A percentile compares a stretch with the other conserved stretches of the same genome.
phyloP scores from a whole-genome alignment of 1,140 invertebrate species.

The Drosophila sucinea region DNA sequence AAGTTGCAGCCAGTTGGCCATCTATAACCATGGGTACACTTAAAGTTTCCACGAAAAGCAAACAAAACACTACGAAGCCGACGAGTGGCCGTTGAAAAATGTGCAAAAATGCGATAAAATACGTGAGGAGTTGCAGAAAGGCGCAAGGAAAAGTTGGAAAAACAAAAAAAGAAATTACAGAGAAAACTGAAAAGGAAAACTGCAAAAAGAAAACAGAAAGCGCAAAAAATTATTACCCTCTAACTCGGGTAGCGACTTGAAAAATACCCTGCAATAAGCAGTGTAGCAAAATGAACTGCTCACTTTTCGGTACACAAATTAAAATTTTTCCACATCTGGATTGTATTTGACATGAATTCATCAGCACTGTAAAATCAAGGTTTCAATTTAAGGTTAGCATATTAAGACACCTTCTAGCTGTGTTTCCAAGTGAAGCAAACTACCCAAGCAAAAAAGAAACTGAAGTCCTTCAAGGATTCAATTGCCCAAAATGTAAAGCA shows the following conservation, averaged over 20 bases:
- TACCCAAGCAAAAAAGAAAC: no score
- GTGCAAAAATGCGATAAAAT: slow-evolving; percentile 51
- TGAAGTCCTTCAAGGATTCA: no score
- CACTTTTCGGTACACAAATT: no score
- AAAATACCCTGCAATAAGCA: neutral
- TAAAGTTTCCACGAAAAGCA: slow-evolving; percentile 43
- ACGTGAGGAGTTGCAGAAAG: slow-evolving; percentile 7
- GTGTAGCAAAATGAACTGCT: no score
- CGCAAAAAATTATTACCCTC: slow-evolving; percentile 11
- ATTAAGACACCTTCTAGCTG: no score
- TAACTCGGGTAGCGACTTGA: neutral
- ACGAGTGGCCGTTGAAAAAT: slow-evolving; percentile 42
- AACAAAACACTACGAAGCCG: slow-evolving; percentile 13
- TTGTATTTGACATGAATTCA: no score
- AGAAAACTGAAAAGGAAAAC: neutral
- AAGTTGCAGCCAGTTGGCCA: slow-evolving; percentile 29
- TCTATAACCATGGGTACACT: slow-evolving; percentile 7
- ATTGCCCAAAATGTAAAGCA: no score
- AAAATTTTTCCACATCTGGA: no score
- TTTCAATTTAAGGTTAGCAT: no score
- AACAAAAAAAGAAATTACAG: slow-evolving; percentile 17
- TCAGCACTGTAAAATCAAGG: no score
- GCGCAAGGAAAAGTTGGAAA: slow-evolving; percentile 12
- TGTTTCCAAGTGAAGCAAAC: no score
- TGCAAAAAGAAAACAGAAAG: neutral